Evolutionary conservation across 2,888 invertebrate species (phyloP).

Genomic region (Leucophenga montana): DNA sequence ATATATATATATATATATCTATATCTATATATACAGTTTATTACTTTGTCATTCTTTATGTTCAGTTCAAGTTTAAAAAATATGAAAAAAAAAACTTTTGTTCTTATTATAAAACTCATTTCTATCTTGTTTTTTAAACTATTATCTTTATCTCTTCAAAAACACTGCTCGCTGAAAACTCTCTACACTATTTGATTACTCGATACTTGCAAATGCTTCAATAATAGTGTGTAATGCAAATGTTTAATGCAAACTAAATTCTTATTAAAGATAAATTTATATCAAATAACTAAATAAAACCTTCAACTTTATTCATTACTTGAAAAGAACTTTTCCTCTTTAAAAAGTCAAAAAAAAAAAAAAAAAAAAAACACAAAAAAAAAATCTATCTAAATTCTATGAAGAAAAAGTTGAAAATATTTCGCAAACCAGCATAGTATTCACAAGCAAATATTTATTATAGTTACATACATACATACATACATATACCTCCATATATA

Average conservation of each 20-base stretch:
- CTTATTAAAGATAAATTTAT: too few species aligned
- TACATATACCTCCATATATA: too few species aligned
- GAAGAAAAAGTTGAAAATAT: slow-evolving; percentile 10
- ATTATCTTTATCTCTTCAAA: neutral
- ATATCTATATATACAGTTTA: slow-evolving; percentile 43
- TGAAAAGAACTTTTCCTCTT: neutral
- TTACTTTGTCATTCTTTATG: neutral
- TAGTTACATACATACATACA: too few species aligned
- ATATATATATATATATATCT: too few species aligned
- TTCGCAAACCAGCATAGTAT: neutral
- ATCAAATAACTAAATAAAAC: too few species aligned
- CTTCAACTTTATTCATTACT: too few species aligned
- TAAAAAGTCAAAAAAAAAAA: neutral
- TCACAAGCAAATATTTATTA: slow-evolving; percentile 25
- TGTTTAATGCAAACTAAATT: too few species aligned
- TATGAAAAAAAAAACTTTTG: slow-evolving; percentile 1
- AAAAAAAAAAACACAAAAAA: slow-evolving; percentile 1
- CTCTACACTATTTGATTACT: too few species aligned
- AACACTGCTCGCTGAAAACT: too few species aligned
- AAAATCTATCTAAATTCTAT: neutral
- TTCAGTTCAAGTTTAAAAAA: neutral
- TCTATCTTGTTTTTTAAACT: slow-evolving; percentile 1
- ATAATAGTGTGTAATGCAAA: too few species aligned
- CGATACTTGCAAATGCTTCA: too few species aligned
- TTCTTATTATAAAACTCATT: neutral